Evolutionary conservation across 2,797 vertebrate species (phyloP).

Genomic region (Paratrypauchen microcephalus): DNA sequence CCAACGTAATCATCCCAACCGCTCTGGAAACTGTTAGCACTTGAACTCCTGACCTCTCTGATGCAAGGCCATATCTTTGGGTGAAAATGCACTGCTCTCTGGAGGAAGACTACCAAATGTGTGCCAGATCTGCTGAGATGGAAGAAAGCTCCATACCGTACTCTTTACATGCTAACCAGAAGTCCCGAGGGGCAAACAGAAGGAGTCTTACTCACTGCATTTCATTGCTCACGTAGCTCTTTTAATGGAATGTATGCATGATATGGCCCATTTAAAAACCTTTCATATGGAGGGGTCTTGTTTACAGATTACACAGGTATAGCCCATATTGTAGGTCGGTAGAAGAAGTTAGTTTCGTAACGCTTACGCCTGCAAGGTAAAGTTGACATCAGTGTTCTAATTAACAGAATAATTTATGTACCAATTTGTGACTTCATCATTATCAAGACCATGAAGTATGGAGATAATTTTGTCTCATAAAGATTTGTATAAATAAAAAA

Average conservation of each 20-base stretch:
- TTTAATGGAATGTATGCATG: constrained; percentile 48
- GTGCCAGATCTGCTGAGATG: constrained; percentile 15
- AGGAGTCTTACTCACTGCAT: constrained; percentile 14
- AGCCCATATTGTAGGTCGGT: not conserved
- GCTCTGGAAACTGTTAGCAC: constrained; percentile 17
- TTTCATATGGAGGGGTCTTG: constrained; percentile 29
- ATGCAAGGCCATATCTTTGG: constrained; percentile 18
- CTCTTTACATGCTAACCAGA: constrained; percentile 51
- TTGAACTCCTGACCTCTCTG: constrained; percentile 43
- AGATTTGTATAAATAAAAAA: too few relatives aligned
- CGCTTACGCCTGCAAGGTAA: not conserved
- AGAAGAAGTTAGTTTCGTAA: not conserved
- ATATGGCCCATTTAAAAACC: constrained; percentile 43
- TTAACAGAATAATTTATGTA: too few relatives aligned
- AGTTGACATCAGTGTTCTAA: too few relatives aligned
- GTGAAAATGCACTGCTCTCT: constrained; percentile 19
- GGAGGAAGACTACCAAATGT: constrained; percentile 17
- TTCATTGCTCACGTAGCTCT: constrained; percentile 16
- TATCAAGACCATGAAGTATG: not conserved
- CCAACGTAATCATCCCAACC: constrained; percentile 19
- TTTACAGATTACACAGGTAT: not conserved
- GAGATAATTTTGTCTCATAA: too few relatives aligned
- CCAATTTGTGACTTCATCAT: not conserved
- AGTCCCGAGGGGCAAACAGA: constrained; percentile 25
- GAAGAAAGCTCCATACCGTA: constrained; percentile 33